phyloP scores from a whole-genome alignment of 2,113 vertebrate genomes.

The Corythornis madagascariensis region DNA sequence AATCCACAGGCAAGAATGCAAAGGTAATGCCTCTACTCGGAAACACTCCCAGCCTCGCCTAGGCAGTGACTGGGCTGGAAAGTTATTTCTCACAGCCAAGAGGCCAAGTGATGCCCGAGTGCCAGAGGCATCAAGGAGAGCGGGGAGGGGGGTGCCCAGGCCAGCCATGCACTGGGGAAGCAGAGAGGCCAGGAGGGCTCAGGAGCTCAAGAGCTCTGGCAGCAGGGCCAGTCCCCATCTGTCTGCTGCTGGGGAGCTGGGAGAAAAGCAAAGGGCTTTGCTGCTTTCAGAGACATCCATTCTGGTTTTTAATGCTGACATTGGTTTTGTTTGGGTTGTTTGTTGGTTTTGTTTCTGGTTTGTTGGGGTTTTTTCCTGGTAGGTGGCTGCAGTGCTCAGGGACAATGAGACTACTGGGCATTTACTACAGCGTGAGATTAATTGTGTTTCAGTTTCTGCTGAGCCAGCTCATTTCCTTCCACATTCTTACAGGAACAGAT shows the following conservation, averaged over 20 bases:
- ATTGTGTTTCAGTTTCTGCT: constrained; percentile 45
- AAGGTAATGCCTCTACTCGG: not conserved
- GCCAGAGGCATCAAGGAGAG: not conserved
- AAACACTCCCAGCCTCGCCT: not conserved
- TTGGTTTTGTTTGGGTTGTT: not conserved
- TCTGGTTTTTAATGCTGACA: not conserved
- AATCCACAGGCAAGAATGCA: not conserved
- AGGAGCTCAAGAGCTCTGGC: constrained; percentile 57
- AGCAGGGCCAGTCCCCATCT: not conserved
- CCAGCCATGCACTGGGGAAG: constrained; percentile 45
- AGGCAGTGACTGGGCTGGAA: not conserved
- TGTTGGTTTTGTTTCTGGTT: not conserved
- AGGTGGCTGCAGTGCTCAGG: not conserved
- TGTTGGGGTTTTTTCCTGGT: not conserved
- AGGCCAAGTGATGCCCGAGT: not conserved
- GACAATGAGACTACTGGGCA: constrained; percentile 14
- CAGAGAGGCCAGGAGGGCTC: constrained; percentile 11
- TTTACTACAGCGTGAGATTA: constrained; percentile 21
- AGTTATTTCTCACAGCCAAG: not conserved
- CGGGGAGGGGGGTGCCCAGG: not conserved
- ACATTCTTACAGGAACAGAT: constrained; percentile 14
- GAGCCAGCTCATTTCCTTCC: constrained; percentile 32
- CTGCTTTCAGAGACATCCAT: not conserved
- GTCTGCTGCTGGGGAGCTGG: not conserved
- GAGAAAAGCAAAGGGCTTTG: not conserved